Conservation (phyloP, 2,797 vertebrate species). For the Pseudochaenichthys georgianus region DNA sequence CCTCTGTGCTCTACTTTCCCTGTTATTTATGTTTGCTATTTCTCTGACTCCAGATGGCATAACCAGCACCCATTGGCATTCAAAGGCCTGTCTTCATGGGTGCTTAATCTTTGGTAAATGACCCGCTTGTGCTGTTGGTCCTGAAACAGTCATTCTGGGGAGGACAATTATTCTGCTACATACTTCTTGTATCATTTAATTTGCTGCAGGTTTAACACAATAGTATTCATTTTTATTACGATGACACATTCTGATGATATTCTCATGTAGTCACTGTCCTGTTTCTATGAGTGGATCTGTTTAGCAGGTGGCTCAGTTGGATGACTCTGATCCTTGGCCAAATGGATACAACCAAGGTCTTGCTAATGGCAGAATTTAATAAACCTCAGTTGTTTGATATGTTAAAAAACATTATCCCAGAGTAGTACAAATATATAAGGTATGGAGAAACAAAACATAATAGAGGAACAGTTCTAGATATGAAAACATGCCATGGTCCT, state of each 20-base stretch:
- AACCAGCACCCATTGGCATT: constrained; percentile 50
- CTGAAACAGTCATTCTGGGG: not conserved
- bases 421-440: not conserved
- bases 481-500: constrained; percentile 16
- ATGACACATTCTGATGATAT: not conserved
- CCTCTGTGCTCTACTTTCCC: constrained; percentile 30
- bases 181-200: not conserved
- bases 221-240: not conserved
- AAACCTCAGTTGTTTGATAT: constrained; percentile 15
- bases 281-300: constrained; percentile 39
- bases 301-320: constrained; percentile 14
- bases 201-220: not conserved
- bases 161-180: not conserved
- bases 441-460: not conserved
- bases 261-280: not conserved
- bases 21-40: constrained; percentile 16
- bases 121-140: constrained; percentile 32
- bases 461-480: constrained; percentile 1
- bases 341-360: constrained; percentile 13
- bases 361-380: not conserved
- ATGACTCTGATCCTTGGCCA: constrained; percentile 23
- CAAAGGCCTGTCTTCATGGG: constrained; percentile 56
- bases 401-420: constrained; percentile 9
- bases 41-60: constrained; percentile 68
- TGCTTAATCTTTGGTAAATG: constrained; percentile 64